Conservation (phyloP, 2,797 vertebrate genomes). For the Xyrichtys novacula region DNA sequence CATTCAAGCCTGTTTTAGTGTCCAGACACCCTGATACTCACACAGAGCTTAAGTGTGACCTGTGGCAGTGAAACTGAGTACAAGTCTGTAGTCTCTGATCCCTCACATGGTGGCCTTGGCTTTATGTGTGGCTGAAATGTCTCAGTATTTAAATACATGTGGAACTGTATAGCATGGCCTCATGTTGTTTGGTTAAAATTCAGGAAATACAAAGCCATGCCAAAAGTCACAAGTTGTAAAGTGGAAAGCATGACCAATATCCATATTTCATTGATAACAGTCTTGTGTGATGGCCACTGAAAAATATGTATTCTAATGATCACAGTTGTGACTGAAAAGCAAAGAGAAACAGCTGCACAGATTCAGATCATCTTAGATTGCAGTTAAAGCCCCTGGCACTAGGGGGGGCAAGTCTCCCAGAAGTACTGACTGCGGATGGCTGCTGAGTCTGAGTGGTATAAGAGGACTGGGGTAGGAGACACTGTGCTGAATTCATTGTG, state of each 20-base stretch:
- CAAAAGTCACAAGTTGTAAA: neutral
- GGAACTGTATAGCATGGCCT: neutral
- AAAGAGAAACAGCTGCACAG: neutral
- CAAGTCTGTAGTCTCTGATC: slow-evolving; percentile 52
- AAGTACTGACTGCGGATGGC: slow-evolving; percentile 45
- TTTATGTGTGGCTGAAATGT: slow-evolving; percentile 30
- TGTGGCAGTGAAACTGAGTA: slow-evolving; percentile 65
- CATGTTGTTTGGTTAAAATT: slow-evolving; percentile 7
- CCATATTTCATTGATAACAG: neutral
- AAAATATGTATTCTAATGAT: neutral
- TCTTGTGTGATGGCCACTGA: neutral
- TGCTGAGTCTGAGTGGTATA: slow-evolving; percentile 9
- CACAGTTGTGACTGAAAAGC: neutral
- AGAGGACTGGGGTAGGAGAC: slow-evolving; percentile 3
- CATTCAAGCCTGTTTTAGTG: slow-evolving; percentile 80
- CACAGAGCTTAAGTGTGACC: slow-evolving; percentile 65
- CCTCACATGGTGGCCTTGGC: slow-evolving; percentile 54
- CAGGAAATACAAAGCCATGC: neutral
- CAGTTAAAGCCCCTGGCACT: slow-evolving; percentile 73
- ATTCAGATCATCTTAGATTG: slow-evolving; percentile 6
- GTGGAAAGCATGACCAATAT: neutral
- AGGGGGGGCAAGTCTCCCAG: slow-evolving; percentile 86
- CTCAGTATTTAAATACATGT: slow-evolving; percentile 29
- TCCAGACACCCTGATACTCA: slow-evolving; percentile 72
- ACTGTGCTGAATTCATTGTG: slow-evolving; percentile 23